Conservation (phyloP, 2,888 invertebrate genomes). For the Erebia ligea region DNA sequence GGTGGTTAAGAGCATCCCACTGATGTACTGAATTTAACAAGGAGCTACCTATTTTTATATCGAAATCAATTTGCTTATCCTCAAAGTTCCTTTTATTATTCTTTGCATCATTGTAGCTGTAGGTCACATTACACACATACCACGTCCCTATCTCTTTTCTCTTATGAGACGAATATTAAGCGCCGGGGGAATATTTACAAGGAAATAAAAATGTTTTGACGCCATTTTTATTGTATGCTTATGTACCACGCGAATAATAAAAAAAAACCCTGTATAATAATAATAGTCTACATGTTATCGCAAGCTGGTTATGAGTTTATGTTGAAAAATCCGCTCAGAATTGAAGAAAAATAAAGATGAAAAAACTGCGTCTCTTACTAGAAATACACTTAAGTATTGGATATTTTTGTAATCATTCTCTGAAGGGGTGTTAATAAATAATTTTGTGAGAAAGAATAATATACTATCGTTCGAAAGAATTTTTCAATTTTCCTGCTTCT, state of each 20-base stretch:
- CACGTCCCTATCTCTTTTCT: slow-evolving; percentile 59
- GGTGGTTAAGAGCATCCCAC: too few relatives aligned
- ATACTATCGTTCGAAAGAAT: neutral
- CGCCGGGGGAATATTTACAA: slow-evolving; percentile 64
- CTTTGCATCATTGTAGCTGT: slow-evolving; percentile 40
- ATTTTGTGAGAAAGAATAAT: neutral
- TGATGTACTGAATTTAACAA: too few relatives aligned
- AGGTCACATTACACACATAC: slow-evolving; percentile 59
- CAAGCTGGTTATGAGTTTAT: slow-evolving; percentile 19
- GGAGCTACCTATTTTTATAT: too few relatives aligned
- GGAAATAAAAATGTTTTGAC: slow-evolving; percentile 66
- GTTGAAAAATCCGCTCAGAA: slow-evolving; percentile 28
- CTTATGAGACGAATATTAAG: slow-evolving; percentile 76
- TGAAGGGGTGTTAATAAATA: slow-evolving; percentile 5
- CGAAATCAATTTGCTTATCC: too few relatives aligned
- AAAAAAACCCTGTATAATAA: slow-evolving; percentile 28
- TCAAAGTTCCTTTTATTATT: neutral
- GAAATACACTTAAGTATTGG: slow-evolving; percentile 5
- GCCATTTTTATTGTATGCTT: slow-evolving; percentile 52
- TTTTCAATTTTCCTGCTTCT: neutral
- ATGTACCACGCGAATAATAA: slow-evolving; percentile 45
- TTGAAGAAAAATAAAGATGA: slow-evolving; percentile 30
- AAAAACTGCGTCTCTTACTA: neutral
- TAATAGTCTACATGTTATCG: slow-evolving; percentile 31
- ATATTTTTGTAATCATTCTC: slow-evolving; percentile 2